phyloP scores from a whole-genome alignment of 1,140 invertebrate species.

The Lineus longissimus region DNA sequence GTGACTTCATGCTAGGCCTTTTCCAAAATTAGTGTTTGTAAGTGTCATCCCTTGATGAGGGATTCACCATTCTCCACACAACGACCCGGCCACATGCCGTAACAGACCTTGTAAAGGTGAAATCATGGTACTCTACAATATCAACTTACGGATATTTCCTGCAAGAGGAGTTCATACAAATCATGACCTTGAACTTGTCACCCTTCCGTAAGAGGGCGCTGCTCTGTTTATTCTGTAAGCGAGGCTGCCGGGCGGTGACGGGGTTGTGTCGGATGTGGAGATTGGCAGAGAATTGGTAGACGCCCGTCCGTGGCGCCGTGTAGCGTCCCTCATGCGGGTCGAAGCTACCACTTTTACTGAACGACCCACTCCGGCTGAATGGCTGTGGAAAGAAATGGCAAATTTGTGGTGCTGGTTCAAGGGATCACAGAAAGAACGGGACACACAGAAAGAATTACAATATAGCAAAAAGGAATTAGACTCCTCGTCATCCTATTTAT shows the following conservation, averaged over 20 bases:
- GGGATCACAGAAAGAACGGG: too few relatives aligned
- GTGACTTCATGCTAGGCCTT: too few relatives aligned
- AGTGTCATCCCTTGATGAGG: too few relatives aligned
- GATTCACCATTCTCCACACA: too few relatives aligned
- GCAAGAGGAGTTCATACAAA: conserved; percentile 40
- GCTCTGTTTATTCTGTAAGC: conserved; percentile 17
- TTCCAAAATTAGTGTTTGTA: too few relatives aligned
- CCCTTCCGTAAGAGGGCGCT: conserved; percentile 21
- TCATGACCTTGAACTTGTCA: conserved; percentile 32
- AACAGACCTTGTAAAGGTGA: too few relatives aligned
- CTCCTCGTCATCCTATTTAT: too few relatives aligned
- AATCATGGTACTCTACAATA: too few relatives aligned
- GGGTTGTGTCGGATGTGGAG: conserved; percentile 27
- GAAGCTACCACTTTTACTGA: conserved; percentile 36
- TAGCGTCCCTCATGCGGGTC: conserved; percentile 35
- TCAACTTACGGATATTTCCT: conserved; percentile 39
- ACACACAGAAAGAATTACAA: too few relatives aligned
- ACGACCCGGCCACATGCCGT: too few relatives aligned
- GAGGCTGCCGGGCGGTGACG: conserved; percentile 12
- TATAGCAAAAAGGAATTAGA: too few relatives aligned
- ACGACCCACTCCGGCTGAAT: conserved; percentile 32
- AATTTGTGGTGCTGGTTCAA: too few relatives aligned
- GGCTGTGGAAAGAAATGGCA: conserved; percentile 26
- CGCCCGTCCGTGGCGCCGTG: conserved; percentile 29
- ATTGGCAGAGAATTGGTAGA: conserved; percentile 44